These are phyloP conservation scores for Zosterops borbonicus DNA, from an alignment of 2,113 vertebrate genomes.

Conservation along the genomic window DNA sequence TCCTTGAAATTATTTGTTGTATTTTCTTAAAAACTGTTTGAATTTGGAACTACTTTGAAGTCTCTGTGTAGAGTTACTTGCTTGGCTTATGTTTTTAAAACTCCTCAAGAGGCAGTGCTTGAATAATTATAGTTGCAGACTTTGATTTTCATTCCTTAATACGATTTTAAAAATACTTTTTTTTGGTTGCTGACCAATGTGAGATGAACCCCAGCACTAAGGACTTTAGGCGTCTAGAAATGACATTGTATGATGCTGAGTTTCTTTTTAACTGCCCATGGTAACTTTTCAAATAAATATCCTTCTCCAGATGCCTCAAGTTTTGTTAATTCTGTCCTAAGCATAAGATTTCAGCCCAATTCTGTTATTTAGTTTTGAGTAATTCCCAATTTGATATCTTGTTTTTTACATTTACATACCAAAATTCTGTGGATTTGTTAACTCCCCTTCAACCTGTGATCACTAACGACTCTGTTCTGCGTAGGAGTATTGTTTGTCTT, in stretches of 20 bases:
- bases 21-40: background rate
- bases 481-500: background rate
- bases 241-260: background rate
- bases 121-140: background rate
- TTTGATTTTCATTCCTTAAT: background rate
- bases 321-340: background rate
- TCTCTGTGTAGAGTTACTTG: background rate
- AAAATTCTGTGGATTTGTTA: background rate
- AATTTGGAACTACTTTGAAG: background rate
- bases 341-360: background rate
- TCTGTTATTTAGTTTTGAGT: background rate
- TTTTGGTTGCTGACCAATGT: background rate
- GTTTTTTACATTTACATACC: background rate
- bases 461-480: background rate
- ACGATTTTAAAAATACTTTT: fast-evolving
- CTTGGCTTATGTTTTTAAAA: background rate
- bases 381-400: background rate
- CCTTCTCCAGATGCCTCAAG: background rate
- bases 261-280: background rate
- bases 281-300: background rate
- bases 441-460: background rate
- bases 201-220: background rate
- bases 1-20: background rate
- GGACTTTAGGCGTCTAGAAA: background rate
- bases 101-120: background rate